Evolutionary conservation across 2,113 vertebrate genomes (phyloP), one percentile per base, ranked within the genome.

Genomic region (Mystacornis crossleyi): DNA sequence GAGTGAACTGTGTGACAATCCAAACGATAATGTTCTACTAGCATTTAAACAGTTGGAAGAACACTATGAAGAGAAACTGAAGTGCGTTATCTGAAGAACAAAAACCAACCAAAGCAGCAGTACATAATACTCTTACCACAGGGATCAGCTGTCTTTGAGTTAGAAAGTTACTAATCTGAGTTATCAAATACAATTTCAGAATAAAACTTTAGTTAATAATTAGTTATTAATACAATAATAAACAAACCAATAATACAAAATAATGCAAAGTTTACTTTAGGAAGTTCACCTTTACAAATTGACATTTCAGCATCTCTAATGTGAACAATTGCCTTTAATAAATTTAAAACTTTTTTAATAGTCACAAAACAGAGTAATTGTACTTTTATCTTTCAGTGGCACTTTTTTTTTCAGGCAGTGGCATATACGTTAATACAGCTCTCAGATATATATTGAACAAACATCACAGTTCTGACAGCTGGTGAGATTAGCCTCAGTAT

Each of bases 41-140:
- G 90, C 93, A 67, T 97, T 97, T 89, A 72, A 97, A 90, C 91
- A 98, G 79, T 70, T 96, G 54, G 53, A 23, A 9, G 2, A 89
- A 24, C 57, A 15, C 51, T 96, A 93, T 16, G 6, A 45, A 48
- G 21, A 53, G 33, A 95, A 94, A 81, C 42, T 86, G 48, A 43
- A 85, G 1, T 4, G 2, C 26, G 5, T 18, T 40, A 58, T 0
- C 28, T 72, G 18, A 83, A 81, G 53, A 40, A 48, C 26, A 50
- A 61, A 82, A 69, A 18, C 4, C 8, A 61, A 23, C 18, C 31
- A 33, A 55, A 60, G 8, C 14, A 57, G 18, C 31, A 61, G 14
- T 26, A 79, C 18, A 8, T 24, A 34, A 42, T 13, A 51, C 10
- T n/a, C 45, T 38, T 26, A 51, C 19, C 9, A n/a, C 10, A 40